A percentile compares a stretch with the other conserved stretches of the same genome.
Conservation (phyloP, 2,797 vertebrate species). For the Anableps anableps region DNA sequence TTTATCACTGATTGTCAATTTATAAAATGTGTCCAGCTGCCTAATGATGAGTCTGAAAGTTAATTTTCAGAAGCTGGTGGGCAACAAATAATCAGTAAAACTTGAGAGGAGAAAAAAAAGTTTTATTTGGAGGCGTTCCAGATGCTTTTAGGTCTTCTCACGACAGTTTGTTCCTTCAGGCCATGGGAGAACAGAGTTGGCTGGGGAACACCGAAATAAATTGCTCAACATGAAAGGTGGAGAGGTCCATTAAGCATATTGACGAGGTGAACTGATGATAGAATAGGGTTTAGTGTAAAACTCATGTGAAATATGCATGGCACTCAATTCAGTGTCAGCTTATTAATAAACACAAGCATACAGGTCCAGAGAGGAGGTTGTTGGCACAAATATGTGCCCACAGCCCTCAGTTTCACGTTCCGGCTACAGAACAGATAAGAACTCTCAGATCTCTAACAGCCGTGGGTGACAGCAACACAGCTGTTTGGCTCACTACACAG, state of each 20-base stretch:
- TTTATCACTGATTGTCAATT: constrained; percentile 22
- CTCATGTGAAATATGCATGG: constrained; percentile 50
- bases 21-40: constrained; percentile 2
- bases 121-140: constrained; percentile 5
- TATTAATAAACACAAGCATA: constrained; percentile 26
- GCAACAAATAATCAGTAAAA: neutral
- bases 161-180: constrained; percentile 27
- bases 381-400: constrained; percentile 55
- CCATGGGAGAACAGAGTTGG: constrained; percentile 33
- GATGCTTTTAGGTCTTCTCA: constrained; percentile 25
- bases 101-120: neutral
- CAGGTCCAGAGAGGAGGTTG: constrained; percentile 20
- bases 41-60: constrained; percentile 17
- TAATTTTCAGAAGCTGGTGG: neutral
- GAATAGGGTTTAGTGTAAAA: constrained; percentile 45
- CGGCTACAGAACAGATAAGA: constrained; percentile 59
- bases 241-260: constrained; percentile 59
- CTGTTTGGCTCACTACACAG: constrained; percentile 12
- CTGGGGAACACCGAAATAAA: constrained; percentile 42
- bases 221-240: constrained; percentile 56
- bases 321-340: constrained; percentile 38
- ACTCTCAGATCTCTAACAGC: constrained; percentile 51
- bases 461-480: constrained; percentile 45
- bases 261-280: constrained; percentile 49
- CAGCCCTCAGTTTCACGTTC: constrained; percentile 59